A percentile compares a stretch with the other conserved stretches of the same genome.
These are phyloP conservation scores for Sebastes matsubarae DNA, from an alignment of 2,797 vertebrate genomes.

Conservation along the genomic window DNA sequence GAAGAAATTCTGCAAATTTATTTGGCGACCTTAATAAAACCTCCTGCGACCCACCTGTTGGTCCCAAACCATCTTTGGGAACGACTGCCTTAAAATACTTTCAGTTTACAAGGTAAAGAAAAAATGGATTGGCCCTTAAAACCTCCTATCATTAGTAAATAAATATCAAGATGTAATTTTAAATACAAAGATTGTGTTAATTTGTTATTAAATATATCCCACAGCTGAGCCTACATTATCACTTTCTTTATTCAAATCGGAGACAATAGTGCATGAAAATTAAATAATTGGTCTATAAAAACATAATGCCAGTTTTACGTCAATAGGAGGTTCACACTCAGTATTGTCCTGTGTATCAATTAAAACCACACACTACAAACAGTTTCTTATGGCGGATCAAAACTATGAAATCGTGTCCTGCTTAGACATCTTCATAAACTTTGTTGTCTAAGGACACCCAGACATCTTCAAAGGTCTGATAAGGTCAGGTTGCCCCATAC, in stretches of 20 bases:
- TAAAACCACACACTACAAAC: background rate
- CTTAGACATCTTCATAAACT: background rate
- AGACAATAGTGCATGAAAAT: background rate
- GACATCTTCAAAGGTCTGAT: background rate
- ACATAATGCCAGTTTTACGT: background rate
- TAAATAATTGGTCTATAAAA: background rate
- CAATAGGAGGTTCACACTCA: too few species aligned
- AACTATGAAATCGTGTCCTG: background rate
- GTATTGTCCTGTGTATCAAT: too few species aligned
- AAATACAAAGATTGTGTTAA: background rate
- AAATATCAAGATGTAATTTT: background rate
- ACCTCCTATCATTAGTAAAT: background rate
- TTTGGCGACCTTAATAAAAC: too few species aligned
- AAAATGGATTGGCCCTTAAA: background rate
- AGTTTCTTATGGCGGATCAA: background rate
- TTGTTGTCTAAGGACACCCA: background rate
- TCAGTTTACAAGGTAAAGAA: background rate
- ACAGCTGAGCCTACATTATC: background rate
- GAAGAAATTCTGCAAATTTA: too few species aligned
- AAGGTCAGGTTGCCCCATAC: slow-evolving; percentile 7
- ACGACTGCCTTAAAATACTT: background rate
- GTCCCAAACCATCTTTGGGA: too few species aligned
- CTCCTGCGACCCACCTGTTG: too few species aligned
- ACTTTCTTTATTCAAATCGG: background rate
- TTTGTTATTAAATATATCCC: background rate